Base-by-base conservation (phyloP, 2,113 vertebrate genomes). In the Vombatus ursinus region DNA sequence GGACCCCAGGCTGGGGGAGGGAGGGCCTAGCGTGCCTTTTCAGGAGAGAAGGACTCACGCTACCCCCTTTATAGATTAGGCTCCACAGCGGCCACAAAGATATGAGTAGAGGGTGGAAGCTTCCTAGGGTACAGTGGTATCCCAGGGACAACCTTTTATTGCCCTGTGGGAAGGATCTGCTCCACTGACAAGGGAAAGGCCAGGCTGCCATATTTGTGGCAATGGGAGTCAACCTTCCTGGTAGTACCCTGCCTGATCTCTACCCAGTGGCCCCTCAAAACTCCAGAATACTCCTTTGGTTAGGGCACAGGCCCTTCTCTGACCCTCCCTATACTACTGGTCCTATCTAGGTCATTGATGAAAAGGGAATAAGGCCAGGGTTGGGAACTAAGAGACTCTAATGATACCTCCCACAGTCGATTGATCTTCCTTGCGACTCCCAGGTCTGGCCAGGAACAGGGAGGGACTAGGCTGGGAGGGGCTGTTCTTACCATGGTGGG, bases 361-460 rank as follows among this genome's bases (percentile, higher is more conserved):
- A 84, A 19, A 68, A 11, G 57, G 57, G 57, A 68, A 68, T 68
- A 68, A 37, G 57, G 57, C 57, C 28, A 44, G 68, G n/a, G 68
- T 19, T 84, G 19, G 68, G 68, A n/a, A 44, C 68, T 44, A n/a
- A 68, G 37, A 77, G 37, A 77, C 37, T 68, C 61, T 84, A 84
- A 44, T 44, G 68, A 44, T 44, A 84, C 19, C 68, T 84, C 68
- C 68, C n/a, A 84, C 68, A 84, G 37, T 44, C 68, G 44, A 23
- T 23, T 84, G n/a, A 44, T 84, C 68, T 84, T 84, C n/a, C 68
- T 84, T 84, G 68, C 16, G 8, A 84, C n/a, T 84, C 61, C 68
- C n/a, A 84, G 96, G 96, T 96, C 96, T 91, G 92, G 90, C 95
- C 91, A 97, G 92, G 96, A 95, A 97, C 94, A 51, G 92, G 97